Base-by-base conservation (phyloP, 1,140 invertebrate genomes). In the Drosophila albomicans region DNA sequence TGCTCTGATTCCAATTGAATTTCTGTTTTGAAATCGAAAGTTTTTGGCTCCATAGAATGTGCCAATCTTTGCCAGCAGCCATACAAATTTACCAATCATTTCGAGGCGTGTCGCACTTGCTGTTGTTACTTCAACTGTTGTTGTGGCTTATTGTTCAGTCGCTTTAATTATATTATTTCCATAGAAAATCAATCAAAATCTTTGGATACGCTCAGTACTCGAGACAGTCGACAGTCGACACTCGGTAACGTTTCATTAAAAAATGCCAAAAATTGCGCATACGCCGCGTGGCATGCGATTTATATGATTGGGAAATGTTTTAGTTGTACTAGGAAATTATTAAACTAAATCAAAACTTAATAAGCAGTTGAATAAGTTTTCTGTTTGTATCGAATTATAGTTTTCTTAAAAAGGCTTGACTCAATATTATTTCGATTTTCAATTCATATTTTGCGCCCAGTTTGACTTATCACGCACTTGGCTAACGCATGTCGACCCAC, bases 401-500 rank as follows among this genome's bases (percentile, higher is more conserved):
- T 25, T 49, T 28, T 28, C 8, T 20, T 7, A 28, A 25, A 25
- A 49, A 10, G 8, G 8, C 20, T 25, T 11, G 7, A 28, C 1
- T 8, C 16, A 11, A 25, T n/a, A 11, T 49, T 8, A 25, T 49
- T 52, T 52, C 5, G n/a, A 16, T 4, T 56, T 56, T 16, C 6
- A 41, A 41, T 20, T 16, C 7, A 46, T 65, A 15, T 30, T n/a
- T 41, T 32, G 25, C 10, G 51, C 63, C 51, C 38, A 56, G 16
- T 45, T 56, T 65, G 63, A 65, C 63, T 65, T 65, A 65, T 65
- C 63, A 65, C 38, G 63, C 63, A 65, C 51, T 13, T 56, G 63
- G 13, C 13, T 16, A 61, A 61, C 58, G 45, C 58, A 48, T 41
- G 61, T 45, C 63, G 63, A 65, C 63, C 63, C 63, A 65, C 63